A percentile compares a stretch with the other conserved stretches of the same genome.
Conservation (phyloP, 2,888 invertebrate genomes). For the Eutolmus rufibarbis region DNA sequence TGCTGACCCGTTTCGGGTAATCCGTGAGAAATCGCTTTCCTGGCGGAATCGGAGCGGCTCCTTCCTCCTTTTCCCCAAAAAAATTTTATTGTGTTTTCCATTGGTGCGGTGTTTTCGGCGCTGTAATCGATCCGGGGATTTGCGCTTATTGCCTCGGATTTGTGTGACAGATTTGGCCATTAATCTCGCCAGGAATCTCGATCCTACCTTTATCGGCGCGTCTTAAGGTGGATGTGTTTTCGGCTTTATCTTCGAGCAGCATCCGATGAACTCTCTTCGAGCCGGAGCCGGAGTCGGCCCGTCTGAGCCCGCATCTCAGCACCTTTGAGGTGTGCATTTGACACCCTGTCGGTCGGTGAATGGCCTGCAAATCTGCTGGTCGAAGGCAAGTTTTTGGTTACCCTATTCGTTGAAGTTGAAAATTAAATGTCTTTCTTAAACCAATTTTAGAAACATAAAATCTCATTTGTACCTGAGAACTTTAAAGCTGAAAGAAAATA, state of each 20-base stretch:
- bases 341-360: not conserved
- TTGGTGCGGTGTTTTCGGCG: conserved; percentile 4
- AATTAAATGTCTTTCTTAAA: not conserved
- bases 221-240: conserved; percentile 17
- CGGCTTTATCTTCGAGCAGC: not conserved
- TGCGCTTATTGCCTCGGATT: conserved; percentile 28
- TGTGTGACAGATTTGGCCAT: conserved; percentile 38
- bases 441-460: not conserved
- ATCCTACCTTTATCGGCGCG: not conserved
- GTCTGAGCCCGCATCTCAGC: not conserved
- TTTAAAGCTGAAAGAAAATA: too few relatives aligned
- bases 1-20: conserved; percentile 9
- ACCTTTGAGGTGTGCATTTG: not conserved
- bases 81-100: conserved; percentile 23
- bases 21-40: conserved; percentile 37
- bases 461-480: not conserved
- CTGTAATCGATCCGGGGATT: conserved; percentile 35
- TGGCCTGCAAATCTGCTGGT: not conserved
- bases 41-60: not conserved
- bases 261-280: not conserved
- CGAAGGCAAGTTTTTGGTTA: not conserved
- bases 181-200: conserved; percentile 18
- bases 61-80: not conserved
- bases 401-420: not conserved
- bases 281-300: not conserved